Conservation (phyloP, 2,113 vertebrate species). For the Elgaria multicarinata region DNA sequence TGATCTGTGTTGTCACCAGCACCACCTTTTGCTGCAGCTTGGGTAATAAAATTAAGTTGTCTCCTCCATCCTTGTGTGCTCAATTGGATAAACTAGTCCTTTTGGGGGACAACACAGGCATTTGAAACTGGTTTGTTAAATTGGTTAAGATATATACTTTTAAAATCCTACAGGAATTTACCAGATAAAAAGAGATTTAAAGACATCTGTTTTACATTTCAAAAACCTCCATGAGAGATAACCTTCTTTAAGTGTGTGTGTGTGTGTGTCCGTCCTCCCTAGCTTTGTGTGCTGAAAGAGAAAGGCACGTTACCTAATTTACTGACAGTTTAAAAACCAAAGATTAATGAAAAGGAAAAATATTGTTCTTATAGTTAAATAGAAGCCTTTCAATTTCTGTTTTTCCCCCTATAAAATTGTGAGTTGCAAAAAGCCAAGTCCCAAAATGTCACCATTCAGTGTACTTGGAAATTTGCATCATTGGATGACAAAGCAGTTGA, state of each 20-base stretch:
- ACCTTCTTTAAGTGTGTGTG: neutral
- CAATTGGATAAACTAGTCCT: too few species aligned
- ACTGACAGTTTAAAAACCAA: neutral
- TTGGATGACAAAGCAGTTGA: neutral
- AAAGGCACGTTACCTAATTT: neutral
- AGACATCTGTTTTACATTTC: neutral
- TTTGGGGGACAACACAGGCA: too few species aligned
- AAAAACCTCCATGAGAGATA: neutral
- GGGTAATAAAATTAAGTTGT: too few species aligned
- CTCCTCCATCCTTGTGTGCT: too few species aligned
- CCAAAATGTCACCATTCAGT: neutral
- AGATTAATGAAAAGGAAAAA: slow-evolving; percentile 5
- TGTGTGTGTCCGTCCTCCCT: too few species aligned
- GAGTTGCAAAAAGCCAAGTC: neutral
- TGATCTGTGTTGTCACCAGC: too few species aligned
- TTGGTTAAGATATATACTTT: neutral
- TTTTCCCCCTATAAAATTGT: neutral
- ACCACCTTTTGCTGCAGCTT: too few species aligned
- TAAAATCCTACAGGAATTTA: neutral
- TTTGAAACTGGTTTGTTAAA: neutral
- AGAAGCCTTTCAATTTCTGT: neutral
- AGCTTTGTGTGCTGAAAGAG: neutral
- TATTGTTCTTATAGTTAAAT: neutral
- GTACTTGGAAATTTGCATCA: neutral
- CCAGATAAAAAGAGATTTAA: neutral